Evolutionary conservation across 1,140 invertebrate genomes (phyloP).

Genomic region (Drosophila nebulosa): DNA sequence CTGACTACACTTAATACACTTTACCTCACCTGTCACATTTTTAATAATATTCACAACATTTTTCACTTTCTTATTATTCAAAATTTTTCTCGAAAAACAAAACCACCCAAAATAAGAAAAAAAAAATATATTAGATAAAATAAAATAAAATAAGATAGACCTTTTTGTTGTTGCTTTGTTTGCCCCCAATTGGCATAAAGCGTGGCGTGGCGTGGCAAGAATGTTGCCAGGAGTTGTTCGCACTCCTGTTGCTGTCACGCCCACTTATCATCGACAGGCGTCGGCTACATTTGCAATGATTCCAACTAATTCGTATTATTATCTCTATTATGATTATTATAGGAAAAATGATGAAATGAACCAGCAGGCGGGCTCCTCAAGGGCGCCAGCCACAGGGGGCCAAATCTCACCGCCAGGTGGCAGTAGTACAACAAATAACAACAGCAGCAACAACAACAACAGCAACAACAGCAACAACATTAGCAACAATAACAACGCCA

Average conservation of each 20-base stretch:
- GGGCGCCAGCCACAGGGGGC: constrained; percentile 81
- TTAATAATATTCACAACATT: neutral
- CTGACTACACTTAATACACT: neutral
- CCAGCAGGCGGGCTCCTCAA: constrained; percentile 81
- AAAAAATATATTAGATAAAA: neutral
- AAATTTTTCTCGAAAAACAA: neutral
- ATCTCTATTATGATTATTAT: constrained; percentile 39
- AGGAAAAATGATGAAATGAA: constrained; percentile 82
- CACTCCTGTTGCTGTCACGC: neutral
- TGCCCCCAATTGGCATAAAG: neutral
- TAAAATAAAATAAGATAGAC: neutral
- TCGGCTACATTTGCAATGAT: neutral
- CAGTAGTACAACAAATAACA: constrained; percentile 42
- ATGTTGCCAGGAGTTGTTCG: neutral
- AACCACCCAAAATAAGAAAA: neutral
- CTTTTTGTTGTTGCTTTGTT: no score
- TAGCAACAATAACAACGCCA: constrained; percentile 41
- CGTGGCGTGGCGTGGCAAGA: neutral
- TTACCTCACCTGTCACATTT: neutral
- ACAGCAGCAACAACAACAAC: constrained; percentile 44
- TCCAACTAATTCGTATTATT: constrained; percentile 29
- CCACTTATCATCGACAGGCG: constrained; percentile 8
- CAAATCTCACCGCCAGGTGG: constrained; percentile 81
- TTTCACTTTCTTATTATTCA: neutral
- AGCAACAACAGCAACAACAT: constrained; percentile 38